Percentiles rank a stretch among this genome's conserved stretches.
These are phyloP conservation scores for Pteronotus mesoamericanus DNA, from an alignment of 2,797 vertebrate genomes.

Conservation along the genomic window DNA sequence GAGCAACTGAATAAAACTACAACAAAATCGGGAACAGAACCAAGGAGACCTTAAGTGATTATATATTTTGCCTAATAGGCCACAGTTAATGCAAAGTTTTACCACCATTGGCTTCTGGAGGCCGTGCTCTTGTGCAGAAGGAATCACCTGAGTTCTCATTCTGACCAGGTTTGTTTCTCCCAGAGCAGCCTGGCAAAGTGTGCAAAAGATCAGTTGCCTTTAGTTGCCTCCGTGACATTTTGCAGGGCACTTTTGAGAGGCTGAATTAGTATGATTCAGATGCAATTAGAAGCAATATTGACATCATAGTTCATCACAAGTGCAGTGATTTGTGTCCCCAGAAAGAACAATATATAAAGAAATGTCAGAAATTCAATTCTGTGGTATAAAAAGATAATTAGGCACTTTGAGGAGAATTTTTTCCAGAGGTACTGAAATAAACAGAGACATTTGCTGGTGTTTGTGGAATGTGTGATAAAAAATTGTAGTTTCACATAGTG, in stretches of 20 bases:
- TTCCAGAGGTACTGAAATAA: background rate
- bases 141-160: background rate
- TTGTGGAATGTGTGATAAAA: background rate
- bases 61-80: background rate
- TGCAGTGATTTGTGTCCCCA: background rate
- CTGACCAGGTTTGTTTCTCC: background rate
- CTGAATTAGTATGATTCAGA: background rate
- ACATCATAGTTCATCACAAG: background rate
- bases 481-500: background rate
- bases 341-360: background rate
- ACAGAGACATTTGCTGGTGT: background rate
- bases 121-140: no score
- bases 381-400: background rate
- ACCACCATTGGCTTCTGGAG: background rate
- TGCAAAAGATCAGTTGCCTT: background rate
- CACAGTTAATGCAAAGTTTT: background rate
- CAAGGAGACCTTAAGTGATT: background rate
- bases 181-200: background rate
- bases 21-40: background rate
- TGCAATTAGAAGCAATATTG: background rate
- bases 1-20: background rate
- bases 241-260: background rate
- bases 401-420: background rate
- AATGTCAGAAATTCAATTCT: slow-evolving; percentile 14
- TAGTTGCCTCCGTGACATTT: background rate